Evolutionary conservation across 2,888 invertebrate species (phyloP).

Genomic region (Agrenia bidenticulata): DNA sequence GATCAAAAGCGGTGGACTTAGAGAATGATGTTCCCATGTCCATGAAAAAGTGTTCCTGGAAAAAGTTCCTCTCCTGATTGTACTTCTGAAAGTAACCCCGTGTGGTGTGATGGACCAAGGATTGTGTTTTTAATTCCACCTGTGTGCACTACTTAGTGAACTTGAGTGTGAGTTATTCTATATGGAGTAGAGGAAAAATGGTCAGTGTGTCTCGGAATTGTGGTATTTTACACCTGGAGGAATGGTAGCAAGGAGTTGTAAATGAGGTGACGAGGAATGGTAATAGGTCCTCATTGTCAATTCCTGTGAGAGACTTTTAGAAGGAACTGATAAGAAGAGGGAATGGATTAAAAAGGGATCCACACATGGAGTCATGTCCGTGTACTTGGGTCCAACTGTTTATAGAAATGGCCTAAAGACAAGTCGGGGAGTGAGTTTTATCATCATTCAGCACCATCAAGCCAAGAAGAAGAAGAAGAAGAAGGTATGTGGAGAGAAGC

Average conservation of each 20-base stretch:
- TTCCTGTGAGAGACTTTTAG: conserved; percentile 23
- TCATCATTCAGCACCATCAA: conserved; percentile 19
- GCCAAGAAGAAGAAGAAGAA: conserved; percentile 13
- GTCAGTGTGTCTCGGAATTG: conserved; percentile 7
- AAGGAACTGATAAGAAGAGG: conserved; percentile 11
- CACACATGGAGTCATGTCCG: conserved; percentile 4
- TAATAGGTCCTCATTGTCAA: conserved; percentile 24
- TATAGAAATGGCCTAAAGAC: conserved; percentile 22
- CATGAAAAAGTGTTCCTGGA: background rate
- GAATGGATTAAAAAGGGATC: conserved; percentile 7
- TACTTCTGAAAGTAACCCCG: background rate
- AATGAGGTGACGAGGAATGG: conserved; percentile 25
- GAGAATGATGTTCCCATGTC: background rate
- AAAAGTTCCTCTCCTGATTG: background rate
- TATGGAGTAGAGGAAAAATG: background rate
- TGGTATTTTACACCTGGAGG: conserved; percentile 20
- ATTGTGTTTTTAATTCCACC: conserved; percentile 6
- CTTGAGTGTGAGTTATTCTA: background rate
- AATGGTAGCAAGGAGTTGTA: conserved; percentile 23
- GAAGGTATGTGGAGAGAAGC: conserved; percentile 23
- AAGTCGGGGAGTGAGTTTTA: conserved; percentile 25
- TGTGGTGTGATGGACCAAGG: background rate
- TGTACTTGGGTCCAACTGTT: conserved; percentile 18
- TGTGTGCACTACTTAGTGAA: conserved; percentile 7
- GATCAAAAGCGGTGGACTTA: background rate